These are phyloP conservation scores for Synaphobranchus kaupii DNA, from an alignment of 2,797 vertebrate species.

Conservation along the genomic window DNA sequence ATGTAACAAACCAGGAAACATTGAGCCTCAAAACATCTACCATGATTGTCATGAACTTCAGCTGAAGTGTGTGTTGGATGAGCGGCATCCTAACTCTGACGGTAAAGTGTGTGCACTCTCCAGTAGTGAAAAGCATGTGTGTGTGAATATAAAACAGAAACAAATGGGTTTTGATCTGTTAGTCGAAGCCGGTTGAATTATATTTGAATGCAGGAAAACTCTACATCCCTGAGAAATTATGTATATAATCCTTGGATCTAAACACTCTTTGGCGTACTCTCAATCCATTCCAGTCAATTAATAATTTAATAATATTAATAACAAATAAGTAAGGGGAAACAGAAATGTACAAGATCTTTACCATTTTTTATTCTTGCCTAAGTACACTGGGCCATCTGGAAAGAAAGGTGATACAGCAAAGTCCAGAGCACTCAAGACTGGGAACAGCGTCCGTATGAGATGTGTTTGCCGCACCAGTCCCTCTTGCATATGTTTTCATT, in stretches of 20 bases:
- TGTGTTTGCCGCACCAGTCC: not conserved
- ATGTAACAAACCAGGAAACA: not conserved
- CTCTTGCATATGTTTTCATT: not conserved
- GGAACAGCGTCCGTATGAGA: not conserved
- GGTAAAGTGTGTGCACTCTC: not conserved
- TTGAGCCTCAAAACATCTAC: not conserved
- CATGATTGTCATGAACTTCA: not conserved
- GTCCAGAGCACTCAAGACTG: not conserved
- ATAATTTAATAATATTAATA: not conserved
- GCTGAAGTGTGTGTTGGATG: not conserved
- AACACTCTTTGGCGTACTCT: not conserved
- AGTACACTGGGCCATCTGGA: not conserved
- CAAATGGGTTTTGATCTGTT: not conserved
- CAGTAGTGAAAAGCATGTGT: not conserved
- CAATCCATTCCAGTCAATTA: not conserved
- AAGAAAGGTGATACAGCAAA: not conserved
- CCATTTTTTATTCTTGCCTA: not conserved
- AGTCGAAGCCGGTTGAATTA: not conserved
- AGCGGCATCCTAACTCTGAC: not conserved
- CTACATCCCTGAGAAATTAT: not conserved
- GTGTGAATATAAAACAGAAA: not conserved
- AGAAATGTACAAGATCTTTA: not conserved
- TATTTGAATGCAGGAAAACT: not conserved
- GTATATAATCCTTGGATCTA: not conserved
- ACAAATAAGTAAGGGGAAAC: not conserved